These are phyloP conservation scores for Vesta saturnalis DNA, from an alignment of 2,888 invertebrate genomes.

Conservation along the genomic window DNA sequence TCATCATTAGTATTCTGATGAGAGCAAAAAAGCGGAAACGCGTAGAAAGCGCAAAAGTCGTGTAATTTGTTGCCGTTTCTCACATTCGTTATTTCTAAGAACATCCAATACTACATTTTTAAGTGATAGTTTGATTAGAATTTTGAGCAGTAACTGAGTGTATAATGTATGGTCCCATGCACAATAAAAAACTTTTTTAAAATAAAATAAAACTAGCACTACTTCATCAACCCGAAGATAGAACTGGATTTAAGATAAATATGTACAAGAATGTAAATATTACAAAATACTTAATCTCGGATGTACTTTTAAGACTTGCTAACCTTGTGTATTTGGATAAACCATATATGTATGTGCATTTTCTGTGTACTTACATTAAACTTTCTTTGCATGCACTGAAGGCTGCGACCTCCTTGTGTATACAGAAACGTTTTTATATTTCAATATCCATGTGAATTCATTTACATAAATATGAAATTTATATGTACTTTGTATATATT, in stretches of 20 bases:
- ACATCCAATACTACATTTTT: constrained; percentile 29
- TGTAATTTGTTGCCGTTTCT: constrained; percentile 39
- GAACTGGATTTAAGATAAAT: constrained; percentile 43
- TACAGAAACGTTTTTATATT: constrained; percentile 8
- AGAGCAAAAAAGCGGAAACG: constrained; percentile 36
- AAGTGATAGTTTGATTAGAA: constrained; percentile 22
- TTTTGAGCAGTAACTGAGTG: constrained; percentile 14
- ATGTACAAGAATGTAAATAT: constrained; percentile 43
- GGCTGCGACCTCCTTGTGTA: constrained; percentile 11
- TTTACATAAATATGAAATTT: constrained; percentile 1
- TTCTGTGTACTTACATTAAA: constrained; percentile 15
- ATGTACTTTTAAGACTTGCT: constrained; percentile 14
- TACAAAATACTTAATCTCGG: constrained; percentile 35
- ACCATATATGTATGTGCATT: constrained; percentile 28
- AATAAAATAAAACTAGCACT: too few relatives aligned
- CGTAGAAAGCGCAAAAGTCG: constrained; percentile 39
- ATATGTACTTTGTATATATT: background rate
- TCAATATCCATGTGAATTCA: background rate
- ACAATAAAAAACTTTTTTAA: constrained; percentile 23
- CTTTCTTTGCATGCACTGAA: constrained; percentile 17
- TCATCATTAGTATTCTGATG: constrained; percentile 35
- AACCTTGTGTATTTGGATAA: constrained; percentile 24
- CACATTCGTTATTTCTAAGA: constrained; percentile 35
- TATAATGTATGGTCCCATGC: constrained; percentile 2
- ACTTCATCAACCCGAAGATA: constrained; percentile 28